Base-by-base conservation (phyloP, 1,140 invertebrate species). In the Dendrolimus kikuchii region DNA sequence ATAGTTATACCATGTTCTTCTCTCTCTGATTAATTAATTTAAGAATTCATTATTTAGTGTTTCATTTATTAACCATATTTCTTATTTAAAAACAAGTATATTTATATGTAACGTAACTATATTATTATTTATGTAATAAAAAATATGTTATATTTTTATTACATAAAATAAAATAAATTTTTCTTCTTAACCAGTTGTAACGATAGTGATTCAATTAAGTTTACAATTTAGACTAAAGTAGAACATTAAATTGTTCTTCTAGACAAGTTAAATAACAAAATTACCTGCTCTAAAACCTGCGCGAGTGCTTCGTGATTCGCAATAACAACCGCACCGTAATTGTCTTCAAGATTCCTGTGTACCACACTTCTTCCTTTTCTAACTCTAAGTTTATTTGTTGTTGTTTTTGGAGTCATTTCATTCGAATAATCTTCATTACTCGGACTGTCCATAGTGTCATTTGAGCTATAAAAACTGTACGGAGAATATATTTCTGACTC, bases 281-380 rank as follows among this genome's bases (percentile, higher is more conserved):
- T 78, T 89, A 95, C 94, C 89, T 95, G 93, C 76, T 95, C 93
- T 46, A 95, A 86, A 67, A 96, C 91, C 85, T 95, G 94, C 39
- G 94, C 92, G 0, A 96, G 88, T 4, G 95, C 94, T 84, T 95
- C 94, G 71, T 95, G 94, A 88, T 96, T 96, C 40, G 95, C 94
- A n/a, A 95, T 92, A 42, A 95, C 91, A 2, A 96, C 94, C 43
- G 95, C 94, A 2, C 93, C 94, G 71, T 96, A 96, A 84, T 95
- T 95, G 68, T 95, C 94, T 74, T 96, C 94, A 39, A 96, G 87
- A 75, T 92, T 95, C 68, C 92, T 93, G 76, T 95, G 94, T 47
- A 95, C 92, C 54, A 94, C 91, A 73, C 92, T 93, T 55, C 93
- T 89, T 51, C 91, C 92, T 76, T 94, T 93, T 64, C 93, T 89